phyloP scores from a whole-genome alignment of 2,888 invertebrate genomes.

The Plebejus argus region DNA sequence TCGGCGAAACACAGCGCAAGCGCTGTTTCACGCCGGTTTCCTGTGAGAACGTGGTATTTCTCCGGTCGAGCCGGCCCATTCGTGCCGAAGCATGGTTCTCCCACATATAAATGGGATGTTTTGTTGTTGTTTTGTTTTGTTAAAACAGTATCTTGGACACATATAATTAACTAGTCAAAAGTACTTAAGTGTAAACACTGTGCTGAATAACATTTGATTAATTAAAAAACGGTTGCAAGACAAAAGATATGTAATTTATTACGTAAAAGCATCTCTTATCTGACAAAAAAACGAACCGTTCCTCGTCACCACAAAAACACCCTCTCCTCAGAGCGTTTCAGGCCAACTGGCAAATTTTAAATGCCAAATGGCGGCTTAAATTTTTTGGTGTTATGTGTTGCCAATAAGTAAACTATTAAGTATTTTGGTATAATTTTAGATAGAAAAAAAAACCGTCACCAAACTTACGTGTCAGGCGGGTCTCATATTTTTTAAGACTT shows the following conservation, averaged over 20 bases:
- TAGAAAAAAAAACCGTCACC: too few relatives aligned
- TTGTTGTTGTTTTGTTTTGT: too few relatives aligned
- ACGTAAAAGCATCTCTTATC: background rate
- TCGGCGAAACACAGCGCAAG: too few relatives aligned
- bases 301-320: background rate
- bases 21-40: too few relatives aligned
- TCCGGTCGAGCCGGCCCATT: too few relatives aligned
- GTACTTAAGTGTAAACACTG: background rate
- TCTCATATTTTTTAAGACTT: too few relatives aligned
- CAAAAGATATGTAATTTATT: background rate
- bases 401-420: background rate
- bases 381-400: background rate
- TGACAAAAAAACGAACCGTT: background rate
- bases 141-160: background rate
- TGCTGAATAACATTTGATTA: background rate
- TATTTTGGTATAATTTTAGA: background rate
- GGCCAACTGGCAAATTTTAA: conserved; percentile 4
- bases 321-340: background rate
- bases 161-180: background rate
- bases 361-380: background rate
- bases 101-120: too few relatives aligned
- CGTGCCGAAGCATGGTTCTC: too few relatives aligned
- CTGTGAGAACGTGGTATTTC: too few relatives aligned
- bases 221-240: background rate
- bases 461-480: too few relatives aligned